phyloP scores from a whole-genome alignment of 1,140 invertebrate species.

The Muscidifurax raptorellus region DNA sequence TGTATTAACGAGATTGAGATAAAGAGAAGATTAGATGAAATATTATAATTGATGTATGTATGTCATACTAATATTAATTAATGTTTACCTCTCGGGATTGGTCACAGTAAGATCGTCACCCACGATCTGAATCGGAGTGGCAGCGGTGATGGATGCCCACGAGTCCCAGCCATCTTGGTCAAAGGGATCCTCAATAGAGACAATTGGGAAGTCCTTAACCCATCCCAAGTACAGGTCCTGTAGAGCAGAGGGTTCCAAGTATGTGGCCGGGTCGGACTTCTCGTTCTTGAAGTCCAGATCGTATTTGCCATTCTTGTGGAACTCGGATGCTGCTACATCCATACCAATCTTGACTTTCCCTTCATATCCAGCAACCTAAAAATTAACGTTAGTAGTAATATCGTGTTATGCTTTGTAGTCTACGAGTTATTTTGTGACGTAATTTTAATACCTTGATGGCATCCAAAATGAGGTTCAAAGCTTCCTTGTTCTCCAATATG shows the following conservation, averaged over 20 bases:
- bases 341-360: constrained; percentile 91
- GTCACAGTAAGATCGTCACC: constrained; percentile 98
- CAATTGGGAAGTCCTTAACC: constrained; percentile 95
- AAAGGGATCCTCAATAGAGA: constrained; percentile 99
- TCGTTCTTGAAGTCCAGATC: constrained; percentile 99
- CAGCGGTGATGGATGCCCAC: constrained; percentile 89
- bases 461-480: constrained; percentile 89
- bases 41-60: neutral
- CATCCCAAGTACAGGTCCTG: constrained; percentile 93
- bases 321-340: constrained; percentile 99
- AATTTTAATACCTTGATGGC: constrained; percentile 88
- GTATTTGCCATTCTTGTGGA: constrained; percentile 90
- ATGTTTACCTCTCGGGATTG: constrained; percentile 79
- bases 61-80: neutral
- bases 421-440: neutral
- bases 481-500: constrained; percentile 97
- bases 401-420: neutral
- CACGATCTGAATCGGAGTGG: constrained; percentile 92
- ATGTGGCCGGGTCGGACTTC: constrained; percentile 87
- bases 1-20: neutral
- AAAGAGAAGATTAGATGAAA: neutral
- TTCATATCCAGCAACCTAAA: constrained; percentile 78
- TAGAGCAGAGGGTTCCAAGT: constrained; percentile 87
- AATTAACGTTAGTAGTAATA: constrained; percentile 15
- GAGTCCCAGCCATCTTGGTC: constrained; percentile 98